Base-by-base conservation (phyloP, 2,888 invertebrate species). In the Ichneumoninae sp. region DNA sequence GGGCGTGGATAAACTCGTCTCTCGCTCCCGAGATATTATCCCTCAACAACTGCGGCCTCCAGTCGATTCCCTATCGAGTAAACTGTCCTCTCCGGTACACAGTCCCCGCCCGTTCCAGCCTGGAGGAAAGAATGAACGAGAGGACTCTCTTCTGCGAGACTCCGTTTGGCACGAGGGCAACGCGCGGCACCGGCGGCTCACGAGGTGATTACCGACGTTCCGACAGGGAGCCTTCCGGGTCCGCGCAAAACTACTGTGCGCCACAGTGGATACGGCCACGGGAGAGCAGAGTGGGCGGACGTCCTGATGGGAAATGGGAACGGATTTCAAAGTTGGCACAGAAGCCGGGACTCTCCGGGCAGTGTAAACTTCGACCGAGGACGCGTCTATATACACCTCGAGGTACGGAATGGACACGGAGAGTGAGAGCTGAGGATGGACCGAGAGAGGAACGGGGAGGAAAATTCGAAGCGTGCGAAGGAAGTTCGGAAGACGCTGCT, bases 241-340 rank as follows among this genome's bases (percentile, higher is more conserved):
- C 50, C 66, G 71, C 36, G 47, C 66, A 70, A 62, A 74, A 84
- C 84, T 78, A 74, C 72, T 70, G 60, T 65, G 81, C 44, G 44
- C 44, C 44, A 16, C 68, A 74, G 75, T 80, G 16, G 76, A 77
- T 68, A 78, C 76, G n/a, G 66, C 26, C n/a, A 33, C n/a, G n/a
- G 36, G 36, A 30, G 40, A 36, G 47, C 68, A 74, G 75, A 75
- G 79, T 75, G 60, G 54, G 36, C 74, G 84, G 76, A 80, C 79
- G 80, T 85, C 76, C 82, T 77, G 80, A 82, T 82, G 82, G 80
- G 82, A 85, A 85, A 85, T 80, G 85, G 76, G 52, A 80, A 82
- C 82, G 82, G 82, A 85, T 85, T 85, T 85, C 80, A 60, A 82
- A 82, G 72, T 82, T 82, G 68, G 62, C 65, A 44, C 62, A 33